Base-by-base conservation (phyloP, 1,140 invertebrate genomes). In the Pectinophora gossypiella region DNA sequence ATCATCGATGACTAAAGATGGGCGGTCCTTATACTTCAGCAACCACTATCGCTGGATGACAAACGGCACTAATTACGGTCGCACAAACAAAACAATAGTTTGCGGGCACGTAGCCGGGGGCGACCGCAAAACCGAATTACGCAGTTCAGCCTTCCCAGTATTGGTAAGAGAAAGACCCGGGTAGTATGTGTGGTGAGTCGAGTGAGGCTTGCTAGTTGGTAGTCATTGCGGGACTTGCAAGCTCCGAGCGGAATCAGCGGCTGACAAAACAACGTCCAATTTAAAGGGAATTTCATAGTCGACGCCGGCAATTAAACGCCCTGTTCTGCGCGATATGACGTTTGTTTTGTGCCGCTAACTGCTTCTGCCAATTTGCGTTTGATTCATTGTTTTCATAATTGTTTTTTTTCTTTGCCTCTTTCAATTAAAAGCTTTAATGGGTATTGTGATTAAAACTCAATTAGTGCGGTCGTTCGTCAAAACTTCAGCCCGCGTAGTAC, bases 231-330 rank as follows among this genome's bases (percentile, higher is more conserved):
- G 60, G 50, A 58, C 53, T 54, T 53, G 49, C 57, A 58, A 61
- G 44, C 52, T 52, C 51, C 56, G 44, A 61, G 51, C 56, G 56
- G 56, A 64, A 71, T 73, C 67, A 56, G 43, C 59, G 46, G 58
- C 56, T 49, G 48, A 35, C 60, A 36, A 51, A 68, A 64, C 57
- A 68, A 70, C 58, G 60, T 64, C 59, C 61, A 72, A 77, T 74
- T 72, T 69, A 64, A 70, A 66, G 38, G 54, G 62, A 66, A 72
- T 72, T 77, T 71, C 67, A 70, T 68, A 72, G 66, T 68, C 54
- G 56, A 67, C 54, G 62, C 51, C 63, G 48, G 61, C 69, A 75
- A 72, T 75, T 75, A 72, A 68, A 61, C 53, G 50, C 19, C 18
- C 54, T 38, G 56, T 54, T 63, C 52, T 21, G 47, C 51, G 51